phyloP scores from a whole-genome alignment of 2,113 vertebrate species.

The Suricata suricatta region DNA sequence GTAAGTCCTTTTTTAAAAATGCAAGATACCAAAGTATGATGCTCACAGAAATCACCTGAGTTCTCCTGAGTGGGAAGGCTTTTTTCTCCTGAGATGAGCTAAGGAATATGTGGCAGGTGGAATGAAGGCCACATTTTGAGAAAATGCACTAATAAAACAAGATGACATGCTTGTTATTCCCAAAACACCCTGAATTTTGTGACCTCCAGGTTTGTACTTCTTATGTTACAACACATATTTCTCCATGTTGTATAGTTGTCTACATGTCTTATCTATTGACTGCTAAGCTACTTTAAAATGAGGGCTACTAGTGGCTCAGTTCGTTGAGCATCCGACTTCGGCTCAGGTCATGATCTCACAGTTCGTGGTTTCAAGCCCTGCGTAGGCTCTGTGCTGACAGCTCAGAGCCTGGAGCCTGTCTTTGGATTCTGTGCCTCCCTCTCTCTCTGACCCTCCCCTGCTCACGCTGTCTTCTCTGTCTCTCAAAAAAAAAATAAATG shows the following conservation, averaged over 20 bases:
- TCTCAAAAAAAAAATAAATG: too few species aligned
- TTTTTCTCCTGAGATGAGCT: not conserved
- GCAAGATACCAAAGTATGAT: not conserved
- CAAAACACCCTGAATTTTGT: not conserved
- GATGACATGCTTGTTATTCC: not conserved
- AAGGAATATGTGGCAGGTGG: not conserved
- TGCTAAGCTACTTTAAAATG: not conserved
- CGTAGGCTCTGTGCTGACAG: too few species aligned
- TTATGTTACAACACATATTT: not conserved
- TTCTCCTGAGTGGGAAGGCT: not conserved
- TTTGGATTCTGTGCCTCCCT: too few species aligned
- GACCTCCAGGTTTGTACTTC: not conserved
- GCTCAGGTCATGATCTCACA: too few species aligned
- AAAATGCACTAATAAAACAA: not conserved
- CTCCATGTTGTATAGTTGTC: not conserved
- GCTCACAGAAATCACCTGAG: not conserved
- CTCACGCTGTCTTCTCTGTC: too few species aligned
- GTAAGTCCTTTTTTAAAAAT: not conserved
- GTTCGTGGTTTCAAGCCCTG: too few species aligned
- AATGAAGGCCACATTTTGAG: not conserved
- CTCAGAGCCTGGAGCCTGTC: too few species aligned
- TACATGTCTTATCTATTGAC: not conserved
- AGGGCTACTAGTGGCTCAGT: not conserved
- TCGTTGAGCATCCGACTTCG: too few species aligned
- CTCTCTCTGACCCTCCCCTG: too few species aligned